These are phyloP conservation scores for Saccopteryx leptura DNA, from an alignment of 2,113 vertebrate genomes.

Conservation along the genomic window DNA sequence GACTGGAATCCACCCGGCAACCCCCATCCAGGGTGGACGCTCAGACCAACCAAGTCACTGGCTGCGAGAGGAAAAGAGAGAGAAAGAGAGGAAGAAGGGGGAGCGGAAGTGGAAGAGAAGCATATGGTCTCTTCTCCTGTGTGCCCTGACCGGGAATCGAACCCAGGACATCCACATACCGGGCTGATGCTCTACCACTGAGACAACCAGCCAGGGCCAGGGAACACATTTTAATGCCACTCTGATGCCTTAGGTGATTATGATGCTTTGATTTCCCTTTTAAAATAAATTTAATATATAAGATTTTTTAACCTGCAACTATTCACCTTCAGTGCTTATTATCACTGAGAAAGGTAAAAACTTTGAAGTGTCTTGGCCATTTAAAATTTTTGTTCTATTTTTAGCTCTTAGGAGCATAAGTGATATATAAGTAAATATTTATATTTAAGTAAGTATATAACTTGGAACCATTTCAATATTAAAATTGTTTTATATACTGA, in stretches of 20 bases:
- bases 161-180: no score
- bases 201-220: not conserved
- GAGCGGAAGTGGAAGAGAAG: no score
- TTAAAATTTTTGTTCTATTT: not conserved
- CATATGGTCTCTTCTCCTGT: no score
- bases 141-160: no score
- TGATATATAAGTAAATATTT: conserved; percentile 4
- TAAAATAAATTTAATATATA: not conserved
- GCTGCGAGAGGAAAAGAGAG: no score
- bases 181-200: no score
- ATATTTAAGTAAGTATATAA: conserved; percentile 51
- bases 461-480: not conserved
- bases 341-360: conserved; percentile 29
- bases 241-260: not conserved
- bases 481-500: not conserved
- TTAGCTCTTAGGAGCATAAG: conserved; percentile 9
- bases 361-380: not conserved
- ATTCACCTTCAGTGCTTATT: conserved; percentile 32
- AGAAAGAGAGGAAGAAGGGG: no score
- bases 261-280: not conserved
- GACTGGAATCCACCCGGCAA: no score
- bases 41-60: no score
- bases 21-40: no score
- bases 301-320: not conserved
- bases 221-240: not conserved